phyloP scores from a whole-genome alignment of 1,140 invertebrate species.

The Drosophila novamexicana region DNA sequence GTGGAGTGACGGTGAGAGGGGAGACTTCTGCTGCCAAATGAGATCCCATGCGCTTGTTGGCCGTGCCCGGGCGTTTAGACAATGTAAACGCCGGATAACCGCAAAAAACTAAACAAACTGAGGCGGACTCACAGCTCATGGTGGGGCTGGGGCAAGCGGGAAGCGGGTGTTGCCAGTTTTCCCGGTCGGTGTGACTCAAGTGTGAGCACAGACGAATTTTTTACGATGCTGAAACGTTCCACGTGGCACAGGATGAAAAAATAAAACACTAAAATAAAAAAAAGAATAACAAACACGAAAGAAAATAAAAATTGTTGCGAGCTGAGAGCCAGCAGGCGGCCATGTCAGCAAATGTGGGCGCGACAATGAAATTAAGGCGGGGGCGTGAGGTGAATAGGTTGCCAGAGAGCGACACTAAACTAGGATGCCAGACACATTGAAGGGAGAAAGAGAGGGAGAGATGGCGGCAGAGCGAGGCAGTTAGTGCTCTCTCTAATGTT shows the following conservation, averaged over 20 bases:
- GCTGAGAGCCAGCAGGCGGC: background rate
- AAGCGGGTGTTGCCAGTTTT: constrained; percentile 27
- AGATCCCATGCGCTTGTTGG: constrained; percentile 46
- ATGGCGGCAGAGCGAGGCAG: background rate
- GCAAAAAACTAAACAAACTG: constrained; percentile 75
- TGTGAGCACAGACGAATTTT: constrained; percentile 68
- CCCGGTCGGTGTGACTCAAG: constrained; percentile 52
- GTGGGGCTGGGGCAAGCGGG: background rate
- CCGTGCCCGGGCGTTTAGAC: constrained; percentile 73
- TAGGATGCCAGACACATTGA: constrained; percentile 16
- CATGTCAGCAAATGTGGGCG: constrained; percentile 65
- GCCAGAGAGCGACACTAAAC: constrained; percentile 16
- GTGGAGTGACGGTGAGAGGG: too few species aligned
- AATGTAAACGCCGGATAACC: constrained; percentile 73
- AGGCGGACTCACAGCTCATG: constrained; percentile 17
- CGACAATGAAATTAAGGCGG: constrained; percentile 73
- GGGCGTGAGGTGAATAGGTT: background rate
- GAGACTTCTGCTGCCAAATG: constrained; percentile 25
- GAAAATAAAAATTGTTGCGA: background rate
- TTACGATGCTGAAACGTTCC: constrained; percentile 41
- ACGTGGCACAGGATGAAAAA: constrained; percentile 16
- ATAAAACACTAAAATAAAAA: constrained; percentile 7
- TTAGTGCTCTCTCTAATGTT: constrained; percentile 3
- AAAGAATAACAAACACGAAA: background rate
- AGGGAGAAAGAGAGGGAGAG: background rate